Evolutionary conservation across 2,888 invertebrate species (phyloP).

Genomic region (Hydroisotoma schaefferi): DNA sequence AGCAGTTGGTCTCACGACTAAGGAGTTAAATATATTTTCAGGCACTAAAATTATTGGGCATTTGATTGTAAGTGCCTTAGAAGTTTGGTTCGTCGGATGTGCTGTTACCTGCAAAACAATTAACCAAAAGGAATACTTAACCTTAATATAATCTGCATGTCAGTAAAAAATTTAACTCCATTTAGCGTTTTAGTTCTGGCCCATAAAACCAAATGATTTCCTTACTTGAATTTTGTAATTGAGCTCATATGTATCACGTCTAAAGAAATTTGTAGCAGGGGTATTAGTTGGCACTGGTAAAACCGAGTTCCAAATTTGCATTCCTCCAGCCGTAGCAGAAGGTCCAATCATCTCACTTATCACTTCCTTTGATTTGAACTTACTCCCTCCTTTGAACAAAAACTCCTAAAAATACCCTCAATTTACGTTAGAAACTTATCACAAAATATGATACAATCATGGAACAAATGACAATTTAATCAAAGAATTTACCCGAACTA

Average conservation of each 20-base stretch:
- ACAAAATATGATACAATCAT: background rate
- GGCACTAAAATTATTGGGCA: conserved; percentile 19
- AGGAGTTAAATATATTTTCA: background rate
- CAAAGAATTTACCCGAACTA: conserved; percentile 21
- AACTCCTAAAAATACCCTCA: conserved; percentile 17
- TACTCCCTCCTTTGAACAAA: conserved; percentile 23
- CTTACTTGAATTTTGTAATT: too few relatives aligned
- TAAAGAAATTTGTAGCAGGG: conserved; percentile 19
- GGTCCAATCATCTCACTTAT: conserved; percentile 24
- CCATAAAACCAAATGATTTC: too few relatives aligned
- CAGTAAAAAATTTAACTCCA: too few relatives aligned
- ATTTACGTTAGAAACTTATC: background rate
- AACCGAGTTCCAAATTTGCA: conserved; percentile 23
- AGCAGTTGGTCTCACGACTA: background rate
- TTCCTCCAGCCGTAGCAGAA: conserved; percentile 10
- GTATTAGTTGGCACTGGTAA: conserved; percentile 26
- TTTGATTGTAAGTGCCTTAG: conserved; percentile 20
- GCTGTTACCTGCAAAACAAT: conserved; percentile 14
- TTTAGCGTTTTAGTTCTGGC: too few relatives aligned
- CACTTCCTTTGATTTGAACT: conserved; percentile 21
- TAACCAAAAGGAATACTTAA: background rate
- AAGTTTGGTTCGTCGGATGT: conserved; percentile 17
- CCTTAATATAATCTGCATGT: background rate
- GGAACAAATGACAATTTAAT: background rate
- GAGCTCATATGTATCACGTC: conserved; percentile 28